A percentile compares a stretch with the other conserved stretches of the same genome.
Conservation (phyloP, 2,888 invertebrate genomes). For the Spodoptera picta region DNA sequence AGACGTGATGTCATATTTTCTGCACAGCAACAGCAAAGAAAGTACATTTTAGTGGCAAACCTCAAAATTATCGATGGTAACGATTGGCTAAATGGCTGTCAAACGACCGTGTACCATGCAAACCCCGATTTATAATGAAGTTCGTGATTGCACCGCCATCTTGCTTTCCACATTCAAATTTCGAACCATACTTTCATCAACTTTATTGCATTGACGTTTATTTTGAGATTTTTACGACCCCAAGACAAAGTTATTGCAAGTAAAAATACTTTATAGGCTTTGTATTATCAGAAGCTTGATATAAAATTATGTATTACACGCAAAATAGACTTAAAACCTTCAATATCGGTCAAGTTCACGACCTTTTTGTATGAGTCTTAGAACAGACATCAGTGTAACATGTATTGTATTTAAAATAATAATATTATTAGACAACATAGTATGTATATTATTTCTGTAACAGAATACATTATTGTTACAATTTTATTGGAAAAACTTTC, state of each 20-base stretch:
- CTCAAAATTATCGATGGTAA: constrained; percentile 15
- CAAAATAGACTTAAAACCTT: constrained; percentile 2
- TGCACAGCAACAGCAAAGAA: not conserved
- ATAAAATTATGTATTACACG: constrained; percentile 5
- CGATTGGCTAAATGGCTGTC: constrained; percentile 37
- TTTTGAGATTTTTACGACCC: constrained; percentile 35
- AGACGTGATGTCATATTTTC: constrained; percentile 5
- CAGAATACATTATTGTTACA: constrained; percentile 16
- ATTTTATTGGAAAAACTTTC: constrained; percentile 25
- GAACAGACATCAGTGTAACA: not conserved
- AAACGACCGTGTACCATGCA: constrained; percentile 46
- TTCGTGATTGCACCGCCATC: constrained; percentile 51
- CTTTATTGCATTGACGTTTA: constrained; percentile 40
- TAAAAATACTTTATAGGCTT: constrained; percentile 2
- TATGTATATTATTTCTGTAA: constrained; percentile 11
- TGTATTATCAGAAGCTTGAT: constrained; percentile 1
- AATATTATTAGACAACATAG: constrained; percentile 8
- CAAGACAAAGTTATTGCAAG: not conserved
- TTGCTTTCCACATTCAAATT: constrained; percentile 36
- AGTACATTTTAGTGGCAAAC: constrained; percentile 5
- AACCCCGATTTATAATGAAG: constrained; percentile 36
- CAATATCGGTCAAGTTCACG: constrained; percentile 36
- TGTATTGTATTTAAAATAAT: not conserved
- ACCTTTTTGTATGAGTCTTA: constrained; percentile 5
- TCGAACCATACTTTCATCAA: constrained; percentile 31